Evolutionary conservation across 2,888 invertebrate genomes (phyloP).

Genomic region (Oegoconia quadripuncta): DNA sequence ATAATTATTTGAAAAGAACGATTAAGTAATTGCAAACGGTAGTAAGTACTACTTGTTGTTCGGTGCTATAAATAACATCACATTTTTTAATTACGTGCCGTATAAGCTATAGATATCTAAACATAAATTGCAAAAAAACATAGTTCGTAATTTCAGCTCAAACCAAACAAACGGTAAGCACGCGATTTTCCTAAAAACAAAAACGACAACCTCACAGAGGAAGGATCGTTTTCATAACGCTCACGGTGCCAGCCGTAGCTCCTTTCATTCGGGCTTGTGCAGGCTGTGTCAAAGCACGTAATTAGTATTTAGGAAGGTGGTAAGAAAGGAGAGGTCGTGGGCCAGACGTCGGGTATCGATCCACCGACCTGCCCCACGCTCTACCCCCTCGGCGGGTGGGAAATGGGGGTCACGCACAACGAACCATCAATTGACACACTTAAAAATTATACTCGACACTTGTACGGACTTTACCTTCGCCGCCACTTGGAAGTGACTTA

Average conservation of each 20-base stretch:
- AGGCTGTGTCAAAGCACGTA: conserved; percentile 78
- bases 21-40: too few relatives aligned
- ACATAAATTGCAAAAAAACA: too few relatives aligned
- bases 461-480: conserved; percentile 23
- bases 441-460: conserved; percentile 3
- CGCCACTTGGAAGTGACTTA: too few relatives aligned
- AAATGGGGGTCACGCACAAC: conserved; percentile 71
- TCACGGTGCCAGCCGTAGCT: conserved; percentile 59
- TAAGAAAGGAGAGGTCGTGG: conserved; percentile 78
- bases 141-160: too few relatives aligned
- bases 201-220: conserved; percentile 22
- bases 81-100: too few relatives aligned
- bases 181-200: conserved; percentile 56
- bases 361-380: conserved; percentile 79
- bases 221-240: conserved; percentile 62
- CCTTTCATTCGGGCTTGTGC: conserved; percentile 71
- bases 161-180: conserved; percentile 12
- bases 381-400: conserved; percentile 49
- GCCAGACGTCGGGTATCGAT: conserved; percentile 84
- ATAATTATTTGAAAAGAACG: too few relatives aligned
- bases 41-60: too few relatives aligned
- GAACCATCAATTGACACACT: conserved; percentile 78
- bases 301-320: conserved; percentile 80
- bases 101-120: too few relatives aligned
- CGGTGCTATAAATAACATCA: too few relatives aligned